A percentile compares a stretch with the other conserved stretches of the same genome.
Conservation (phyloP, 2,113 vertebrate species). For the Megaceryle torquata region DNA sequence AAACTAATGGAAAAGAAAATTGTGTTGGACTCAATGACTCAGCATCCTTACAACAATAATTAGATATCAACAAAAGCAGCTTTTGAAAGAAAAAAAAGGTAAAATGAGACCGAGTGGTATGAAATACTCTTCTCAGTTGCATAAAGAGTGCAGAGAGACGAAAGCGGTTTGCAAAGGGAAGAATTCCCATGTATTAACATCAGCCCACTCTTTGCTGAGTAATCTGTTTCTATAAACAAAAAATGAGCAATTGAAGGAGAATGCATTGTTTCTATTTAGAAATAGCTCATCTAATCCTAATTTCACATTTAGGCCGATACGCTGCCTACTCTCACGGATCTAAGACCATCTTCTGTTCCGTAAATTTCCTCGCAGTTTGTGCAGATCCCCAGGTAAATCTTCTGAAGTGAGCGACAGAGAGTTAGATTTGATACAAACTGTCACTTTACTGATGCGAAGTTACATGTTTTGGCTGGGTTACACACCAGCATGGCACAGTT, state of each 20-base stretch:
- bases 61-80: background rate
- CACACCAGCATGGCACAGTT: background rate
- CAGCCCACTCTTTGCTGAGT: conserved; percentile 28
- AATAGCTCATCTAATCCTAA: background rate
- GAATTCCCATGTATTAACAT: conserved; percentile 32
- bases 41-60: background rate
- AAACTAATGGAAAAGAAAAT: conserved; percentile 17
- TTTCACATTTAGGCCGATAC: background rate
- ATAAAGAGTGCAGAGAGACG: background rate
- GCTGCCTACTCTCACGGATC: background rate
- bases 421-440: background rate
- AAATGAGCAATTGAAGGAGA: background rate
- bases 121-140: background rate
- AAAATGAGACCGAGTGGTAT: background rate
- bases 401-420: background rate
- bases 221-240: conserved; percentile 10
- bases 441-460: background rate
- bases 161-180: background rate
- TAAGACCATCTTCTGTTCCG: background rate
- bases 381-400: background rate
- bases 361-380: background rate
- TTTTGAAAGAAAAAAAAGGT: background rate
- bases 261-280: background rate
- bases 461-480: background rate
- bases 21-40: background rate